Percentiles rank a stretch among this genome's conserved stretches.
Evolutionary conservation across 2,888 invertebrate genomes (phyloP).

Genomic region (Neoascia interrupta): DNA sequence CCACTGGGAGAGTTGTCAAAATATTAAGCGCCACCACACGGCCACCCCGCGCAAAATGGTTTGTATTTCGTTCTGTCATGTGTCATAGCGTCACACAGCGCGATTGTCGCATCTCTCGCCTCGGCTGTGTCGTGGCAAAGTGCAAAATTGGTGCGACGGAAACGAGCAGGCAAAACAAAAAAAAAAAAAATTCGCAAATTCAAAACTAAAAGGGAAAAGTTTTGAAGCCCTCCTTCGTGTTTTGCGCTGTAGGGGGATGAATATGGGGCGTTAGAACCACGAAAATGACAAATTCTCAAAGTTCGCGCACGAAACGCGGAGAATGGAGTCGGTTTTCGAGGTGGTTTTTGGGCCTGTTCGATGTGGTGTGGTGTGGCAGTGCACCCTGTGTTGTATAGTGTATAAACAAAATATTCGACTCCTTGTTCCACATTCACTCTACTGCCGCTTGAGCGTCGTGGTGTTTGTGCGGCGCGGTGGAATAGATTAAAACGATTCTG

Average conservation of each 20-base stretch:
- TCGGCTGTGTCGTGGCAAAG: too few species aligned
- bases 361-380: too few species aligned
- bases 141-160: too few species aligned
- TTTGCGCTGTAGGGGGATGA: conserved; percentile 6
- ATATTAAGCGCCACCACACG: conserved; percentile 43
- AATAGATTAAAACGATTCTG: conserved; percentile 41
- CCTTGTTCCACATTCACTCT: conserved; percentile 25
- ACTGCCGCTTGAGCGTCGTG: conserved; percentile 29
- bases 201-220: conserved; percentile 52
- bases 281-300: conserved; percentile 68
- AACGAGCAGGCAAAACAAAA: too few species aligned
- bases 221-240: conserved; percentile 34
- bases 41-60: not conserved
- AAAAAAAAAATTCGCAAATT: too few species aligned
- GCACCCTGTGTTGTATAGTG: too few species aligned
- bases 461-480: too few species aligned
- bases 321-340: too few species aligned
- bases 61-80: not conserved
- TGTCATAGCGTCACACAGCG: too few species aligned
- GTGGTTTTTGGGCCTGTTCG: conserved; percentile 58
- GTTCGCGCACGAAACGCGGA: too few species aligned
- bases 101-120: too few species aligned
- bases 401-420: too few species aligned
- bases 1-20: conserved; percentile 61
- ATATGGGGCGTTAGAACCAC: not conserved